Evolutionary conservation across 1,140 invertebrate genomes (phyloP).

Genomic region (Drosophila tristis): DNA sequence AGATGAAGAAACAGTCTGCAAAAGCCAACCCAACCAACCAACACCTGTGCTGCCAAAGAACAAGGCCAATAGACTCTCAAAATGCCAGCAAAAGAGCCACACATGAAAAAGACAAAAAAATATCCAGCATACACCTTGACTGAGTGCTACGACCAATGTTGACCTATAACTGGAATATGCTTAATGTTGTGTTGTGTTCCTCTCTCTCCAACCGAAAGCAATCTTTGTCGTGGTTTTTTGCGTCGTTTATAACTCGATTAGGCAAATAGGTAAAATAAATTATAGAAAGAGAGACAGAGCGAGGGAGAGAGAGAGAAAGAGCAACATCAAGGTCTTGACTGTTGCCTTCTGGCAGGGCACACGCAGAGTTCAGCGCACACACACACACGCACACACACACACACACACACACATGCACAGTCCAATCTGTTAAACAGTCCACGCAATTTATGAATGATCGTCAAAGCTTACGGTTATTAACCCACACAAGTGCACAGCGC

Average conservation of each 20-base stretch:
- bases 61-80: slow-evolving; percentile 72
- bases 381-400: not conserved
- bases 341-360: slow-evolving; percentile 55
- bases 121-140: slow-evolving; percentile 46
- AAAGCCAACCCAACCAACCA: not conserved
- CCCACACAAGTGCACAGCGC: slow-evolving; percentile 59
- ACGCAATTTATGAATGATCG: slow-evolving; percentile 80
- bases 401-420: slow-evolving; percentile 12
- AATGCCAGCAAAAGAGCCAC: slow-evolving; percentile 17
- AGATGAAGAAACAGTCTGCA: not conserved
- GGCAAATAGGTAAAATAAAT: slow-evolving; percentile 41
- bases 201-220: slow-evolving; percentile 25
- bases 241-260: slow-evolving; percentile 50
- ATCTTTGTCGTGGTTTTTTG: slow-evolving; percentile 40
- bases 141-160: slow-evolving; percentile 66
- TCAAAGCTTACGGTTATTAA: slow-evolving; percentile 71
- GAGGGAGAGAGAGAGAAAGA: slow-evolving; percentile 18
- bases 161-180: slow-evolving; percentile 69
- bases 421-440: slow-evolving; percentile 48
- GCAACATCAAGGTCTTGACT: slow-evolving; percentile 52
- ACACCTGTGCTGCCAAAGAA: slow-evolving; percentile 41
- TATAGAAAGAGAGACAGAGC: not conserved
- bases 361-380: slow-evolving; percentile 54
- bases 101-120: slow-evolving; percentile 1
- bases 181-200: slow-evolving; percentile 10